Evolutionary conservation across 1,140 invertebrate genomes (phyloP).

Genomic region (Papilio aristodemus): DNA sequence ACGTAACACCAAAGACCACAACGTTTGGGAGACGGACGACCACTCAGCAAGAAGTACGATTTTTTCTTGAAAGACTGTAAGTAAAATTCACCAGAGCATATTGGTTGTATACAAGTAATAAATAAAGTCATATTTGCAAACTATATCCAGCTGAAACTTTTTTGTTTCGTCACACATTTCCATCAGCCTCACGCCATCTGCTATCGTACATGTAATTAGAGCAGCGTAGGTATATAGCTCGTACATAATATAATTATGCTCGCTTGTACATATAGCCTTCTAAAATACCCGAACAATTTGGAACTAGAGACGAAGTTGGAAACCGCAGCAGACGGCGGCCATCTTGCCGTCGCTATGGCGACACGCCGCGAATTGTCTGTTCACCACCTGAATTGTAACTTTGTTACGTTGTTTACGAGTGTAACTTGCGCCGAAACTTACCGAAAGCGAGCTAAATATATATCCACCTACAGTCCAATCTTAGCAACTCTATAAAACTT

Average conservation of each 20-base stretch:
- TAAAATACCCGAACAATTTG: constrained; percentile 78
- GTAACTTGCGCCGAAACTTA: constrained; percentile 45
- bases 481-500: background rate
- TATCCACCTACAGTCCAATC: constrained; percentile 4
- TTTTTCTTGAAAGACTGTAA: no score
- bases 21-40: no score
- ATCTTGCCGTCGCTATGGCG: constrained; percentile 74
- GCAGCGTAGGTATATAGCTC: constrained; percentile 67
- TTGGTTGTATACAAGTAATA: no score
- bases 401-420: constrained; percentile 62
- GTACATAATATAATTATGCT: constrained; percentile 79
- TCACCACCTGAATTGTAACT: constrained; percentile 70
- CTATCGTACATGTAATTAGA: constrained; percentile 73
- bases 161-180: background rate
- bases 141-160: background rate
- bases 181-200: constrained; percentile 34
- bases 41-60: no score
- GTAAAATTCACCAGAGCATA: no score
- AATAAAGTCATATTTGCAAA: no score
- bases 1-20: no score
- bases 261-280: constrained; percentile 70
- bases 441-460: constrained; percentile 2
- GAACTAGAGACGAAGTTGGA: constrained; percentile 74
- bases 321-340: constrained; percentile 73
- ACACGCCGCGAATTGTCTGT: constrained; percentile 75